Base-by-base conservation (phyloP, 2,888 invertebrate species). In the Pollenia labialis region DNA sequence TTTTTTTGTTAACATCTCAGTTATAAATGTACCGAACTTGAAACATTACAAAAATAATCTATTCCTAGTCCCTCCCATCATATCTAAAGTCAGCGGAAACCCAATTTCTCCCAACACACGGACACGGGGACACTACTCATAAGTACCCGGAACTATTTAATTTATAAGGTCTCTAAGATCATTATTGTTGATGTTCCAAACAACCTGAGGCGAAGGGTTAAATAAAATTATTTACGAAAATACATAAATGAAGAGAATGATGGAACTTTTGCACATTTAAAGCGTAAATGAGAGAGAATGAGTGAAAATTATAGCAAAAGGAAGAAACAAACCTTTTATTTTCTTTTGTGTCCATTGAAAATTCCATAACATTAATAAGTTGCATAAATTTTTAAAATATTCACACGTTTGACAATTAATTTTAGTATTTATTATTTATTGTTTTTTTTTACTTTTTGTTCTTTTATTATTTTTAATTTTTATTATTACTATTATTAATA, bases 311-410 rank as follows among this genome's bases (percentile, higher is more conserved):
- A 18, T 7, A 56, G 11, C 14, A 2, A 16, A 40, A 40, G 23
- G n/a, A 66, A 18, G 2, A 54, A 75, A 88, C 89, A 85, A 90
- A 91, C 91, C 91, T 91, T 91, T 92, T 90, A 90, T 90, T 90
- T 92, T 91, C 91, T 91, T 92, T 91, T 90, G 92, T 87, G 91
- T 91, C 92, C 92, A 91, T 90, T 92, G 91, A 89, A 92, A 92
- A 88, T 92, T 92, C 92, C 91, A 91, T 92, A 92, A 91, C 91
- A 92, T 92, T 88, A 91, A 92, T 90, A 88, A 90, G 89, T 88
- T 89, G 92, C 91, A 92, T 91, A 91, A 90, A 92, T 91, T 90
- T 89, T 88, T 88, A 76, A 90, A 89, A 89, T 89, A 88, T 87
- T 89, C 90, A 87, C 91, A 91, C 89, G 88, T 90, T 81, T 71